phyloP scores from a whole-genome alignment of 2,797 vertebrate genomes.

The Carapus acus region DNA sequence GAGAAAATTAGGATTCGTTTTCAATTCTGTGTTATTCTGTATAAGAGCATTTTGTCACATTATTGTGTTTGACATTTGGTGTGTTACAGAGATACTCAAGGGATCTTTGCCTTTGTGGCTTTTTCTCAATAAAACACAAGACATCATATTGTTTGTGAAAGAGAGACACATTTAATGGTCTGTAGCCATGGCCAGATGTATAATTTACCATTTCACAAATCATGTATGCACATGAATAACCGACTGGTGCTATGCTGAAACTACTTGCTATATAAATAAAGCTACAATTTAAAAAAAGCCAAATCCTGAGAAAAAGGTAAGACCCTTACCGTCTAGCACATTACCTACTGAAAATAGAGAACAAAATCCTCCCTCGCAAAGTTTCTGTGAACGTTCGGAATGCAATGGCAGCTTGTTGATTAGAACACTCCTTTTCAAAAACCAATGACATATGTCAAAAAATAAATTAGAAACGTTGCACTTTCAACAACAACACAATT shows the following conservation, averaged over 20 bases:
- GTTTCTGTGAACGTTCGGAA: slow-evolving; percentile 37
- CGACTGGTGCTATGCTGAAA: slow-evolving; percentile 39
- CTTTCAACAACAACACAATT: slow-evolving; percentile 58
- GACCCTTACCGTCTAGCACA: slow-evolving; percentile 31
- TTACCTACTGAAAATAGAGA: slow-evolving; percentile 38
- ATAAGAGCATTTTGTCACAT: too few relatives aligned
- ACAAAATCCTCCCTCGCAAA: slow-evolving; percentile 39
- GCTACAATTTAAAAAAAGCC: slow-evolving; percentile 49
- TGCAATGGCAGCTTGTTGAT: slow-evolving; percentile 35
- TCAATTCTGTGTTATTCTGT: too few relatives aligned
- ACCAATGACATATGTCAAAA: slow-evolving; percentile 38
- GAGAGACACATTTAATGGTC: slow-evolving; percentile 59
- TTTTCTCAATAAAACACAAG: slow-evolving; percentile 34
- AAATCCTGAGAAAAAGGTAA: slow-evolving; percentile 54
- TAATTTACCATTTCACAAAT: slow-evolving; percentile 45
- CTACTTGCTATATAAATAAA: slow-evolving; percentile 53
- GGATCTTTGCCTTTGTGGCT: too few relatives aligned
- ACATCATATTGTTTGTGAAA: slow-evolving; percentile 41
- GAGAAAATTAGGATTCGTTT: too few relatives aligned
- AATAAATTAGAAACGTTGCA: slow-evolving; percentile 68
- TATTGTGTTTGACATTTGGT: too few relatives aligned
- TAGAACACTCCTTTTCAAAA: slow-evolving; percentile 28
- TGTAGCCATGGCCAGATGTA: slow-evolving; percentile 45
- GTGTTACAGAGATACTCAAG: too few relatives aligned
- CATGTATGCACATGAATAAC: slow-evolving; percentile 37